These are phyloP conservation scores for Florisuga fusca DNA, from an alignment of 2,797 vertebrate genomes.

Conservation along the genomic window DNA sequence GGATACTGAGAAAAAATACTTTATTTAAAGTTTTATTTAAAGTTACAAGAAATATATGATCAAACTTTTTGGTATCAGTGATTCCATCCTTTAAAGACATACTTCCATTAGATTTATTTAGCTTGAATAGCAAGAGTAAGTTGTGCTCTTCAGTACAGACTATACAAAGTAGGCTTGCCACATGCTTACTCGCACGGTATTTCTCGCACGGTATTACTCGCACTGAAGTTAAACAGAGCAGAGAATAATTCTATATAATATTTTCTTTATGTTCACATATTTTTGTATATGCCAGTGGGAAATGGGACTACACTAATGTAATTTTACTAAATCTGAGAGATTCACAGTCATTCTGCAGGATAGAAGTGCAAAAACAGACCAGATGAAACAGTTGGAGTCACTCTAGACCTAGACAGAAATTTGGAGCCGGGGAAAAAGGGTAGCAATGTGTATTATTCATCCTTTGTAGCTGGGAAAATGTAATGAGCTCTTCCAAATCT, in stretches of 20 bases:
- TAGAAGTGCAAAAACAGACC: not conserved
- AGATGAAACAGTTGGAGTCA: not conserved
- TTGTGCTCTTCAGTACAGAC: not conserved
- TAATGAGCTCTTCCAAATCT: conserved; percentile 62
- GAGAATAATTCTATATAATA: not conserved
- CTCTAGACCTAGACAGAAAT: not conserved
- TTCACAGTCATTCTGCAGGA: not conserved
- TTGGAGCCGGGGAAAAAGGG: not conserved
- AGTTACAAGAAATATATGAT: not conserved
- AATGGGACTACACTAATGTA: not conserved
- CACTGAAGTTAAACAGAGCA: not conserved
- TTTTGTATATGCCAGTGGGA: not conserved
- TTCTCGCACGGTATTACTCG: too few relatives aligned
- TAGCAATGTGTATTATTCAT: conserved; percentile 65
- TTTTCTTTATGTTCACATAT: not conserved
- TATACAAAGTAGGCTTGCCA: not conserved
- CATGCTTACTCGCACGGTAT: not conserved
- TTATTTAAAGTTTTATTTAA: too few relatives aligned
- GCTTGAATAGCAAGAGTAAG: not conserved
- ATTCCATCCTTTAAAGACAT: not conserved
- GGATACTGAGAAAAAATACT: not conserved
- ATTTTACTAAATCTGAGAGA: not conserved
- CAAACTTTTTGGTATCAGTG: not conserved
- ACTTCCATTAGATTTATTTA: not conserved
- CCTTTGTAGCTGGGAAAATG: conserved; percentile 62